Conservation (phyloP, 1,140 invertebrate genomes). For the Heliconius nattereri region DNA sequence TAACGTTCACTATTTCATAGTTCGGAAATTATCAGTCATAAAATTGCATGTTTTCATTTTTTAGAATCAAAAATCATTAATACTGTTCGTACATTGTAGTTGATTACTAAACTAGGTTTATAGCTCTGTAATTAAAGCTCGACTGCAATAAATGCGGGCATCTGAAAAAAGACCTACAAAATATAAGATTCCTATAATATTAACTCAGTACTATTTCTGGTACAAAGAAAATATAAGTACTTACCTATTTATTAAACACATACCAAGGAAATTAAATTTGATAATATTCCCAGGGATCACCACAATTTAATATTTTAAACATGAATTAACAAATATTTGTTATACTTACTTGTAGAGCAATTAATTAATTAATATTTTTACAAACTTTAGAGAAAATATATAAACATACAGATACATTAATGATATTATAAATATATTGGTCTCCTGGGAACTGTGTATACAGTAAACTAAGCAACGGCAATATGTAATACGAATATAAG, state of each 20-base stretch:
- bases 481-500: slow-evolving; percentile 13
- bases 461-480: slow-evolving; percentile 21
- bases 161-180: slow-evolving; percentile 21
- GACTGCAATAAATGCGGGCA: slow-evolving; percentile 31
- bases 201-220: slow-evolving; percentile 17
- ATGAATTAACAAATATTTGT: too few species aligned
- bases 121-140: slow-evolving; percentile 35
- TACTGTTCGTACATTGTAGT: slow-evolving; percentile 35
- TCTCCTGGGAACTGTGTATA: slow-evolving; percentile 16
- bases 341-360: too few species aligned
- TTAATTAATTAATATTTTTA: too few species aligned
- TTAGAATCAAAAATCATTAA: slow-evolving; percentile 44
- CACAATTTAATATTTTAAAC: too few species aligned
- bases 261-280: too few species aligned
- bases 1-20: slow-evolving; percentile 51
- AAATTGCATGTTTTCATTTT: slow-evolving; percentile 60
- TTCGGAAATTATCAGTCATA: slow-evolving; percentile 76
- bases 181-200: slow-evolving; percentile 15
- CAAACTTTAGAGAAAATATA: too few species aligned
- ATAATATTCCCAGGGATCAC: too few species aligned
- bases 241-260: too few species aligned
- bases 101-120: slow-evolving; percentile 32
- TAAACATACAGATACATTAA: neutral
- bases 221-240: neutral
- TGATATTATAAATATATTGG: neutral